Base-by-base conservation (phyloP, 2,113 vertebrate species). In the Hassar affinis region DNA sequence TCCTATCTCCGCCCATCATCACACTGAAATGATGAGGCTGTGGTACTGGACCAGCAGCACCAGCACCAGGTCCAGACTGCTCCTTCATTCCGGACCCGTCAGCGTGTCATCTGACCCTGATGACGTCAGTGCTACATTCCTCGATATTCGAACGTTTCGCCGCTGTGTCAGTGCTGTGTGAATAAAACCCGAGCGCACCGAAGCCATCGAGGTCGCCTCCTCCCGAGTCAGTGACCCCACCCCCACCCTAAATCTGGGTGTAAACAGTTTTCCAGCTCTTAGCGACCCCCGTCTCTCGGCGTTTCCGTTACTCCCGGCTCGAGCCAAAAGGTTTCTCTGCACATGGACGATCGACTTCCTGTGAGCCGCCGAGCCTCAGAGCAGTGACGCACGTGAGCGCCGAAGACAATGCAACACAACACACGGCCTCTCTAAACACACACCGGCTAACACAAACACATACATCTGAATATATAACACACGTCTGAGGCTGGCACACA, bases 251-350 rank as follows among this genome's bases (percentile, higher is more conserved):
- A 86, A 84, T 84, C 86, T 86, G 74, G 84, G 88, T 78, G 86
- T 81, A 80, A 87, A 86, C 85, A 94, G 93, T 94, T 94, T 94
- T 94, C 88, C 91, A 92, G 88, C 88, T 89, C 92, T 87, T 88
- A 92, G 87, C 92, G 91, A 93, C 93, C 92, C 92, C 91, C 86
- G 93, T 93, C 91, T 92, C 87, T 83, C 82, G 69, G 79, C 81
- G 90, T 92, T 94, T 95, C 94, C 94, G 79, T 93, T 91, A 92
- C 92, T 89, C 90, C 90, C 85, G 88, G 88, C 91, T 91, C 89
- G 88, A 92, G 93, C 93, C 93, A 93, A 93, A 94, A 94, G 94
- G 94, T 95, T 94, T 90, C 92, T 88, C 88, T 88, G 90, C 94
- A 95, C 92, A 94, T 94, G 93, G 93, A 90, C 90, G 90, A 90